Evolutionary conservation across 2,797 vertebrate species (phyloP).

Genomic region (Chelon auratus): DNA sequence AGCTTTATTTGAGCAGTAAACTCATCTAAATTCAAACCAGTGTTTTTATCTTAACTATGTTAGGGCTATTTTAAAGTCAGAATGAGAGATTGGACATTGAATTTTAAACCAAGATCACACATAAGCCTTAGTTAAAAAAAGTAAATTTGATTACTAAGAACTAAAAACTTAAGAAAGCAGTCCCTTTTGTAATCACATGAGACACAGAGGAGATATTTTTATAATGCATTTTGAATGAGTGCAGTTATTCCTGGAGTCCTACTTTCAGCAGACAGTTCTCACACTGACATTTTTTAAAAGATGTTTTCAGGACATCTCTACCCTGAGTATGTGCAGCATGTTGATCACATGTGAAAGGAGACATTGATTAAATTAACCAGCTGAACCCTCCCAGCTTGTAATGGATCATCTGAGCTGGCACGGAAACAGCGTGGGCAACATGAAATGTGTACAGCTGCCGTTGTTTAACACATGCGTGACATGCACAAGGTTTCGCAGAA

Average conservation of each 20-base stretch:
- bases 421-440: conserved; percentile 12
- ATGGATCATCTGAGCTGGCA: conserved; percentile 31
- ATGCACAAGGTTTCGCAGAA: not conserved
- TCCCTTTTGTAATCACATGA: conserved; percentile 36
- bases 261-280: conserved; percentile 27
- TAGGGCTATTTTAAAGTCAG: not conserved
- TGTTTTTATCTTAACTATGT: conserved; percentile 19
- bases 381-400: conserved; percentile 9
- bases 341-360: conserved; percentile 42
- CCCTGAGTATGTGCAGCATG: conserved; percentile 29
- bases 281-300: conserved; percentile 27
- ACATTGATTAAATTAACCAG: conserved; percentile 43
- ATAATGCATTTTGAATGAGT: conserved; percentile 66
- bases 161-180: conserved; percentile 1
- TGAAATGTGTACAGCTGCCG: not conserved
- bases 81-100: conserved; percentile 10
- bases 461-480: conserved; percentile 1
- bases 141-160: not conserved
- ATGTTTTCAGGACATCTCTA: conserved; percentile 46
- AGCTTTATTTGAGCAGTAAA: conserved; percentile 7
- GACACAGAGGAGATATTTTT: conserved; percentile 28
- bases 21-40: conserved; percentile 8
- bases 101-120: conserved; percentile 16
- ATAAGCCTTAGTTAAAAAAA: not conserved
- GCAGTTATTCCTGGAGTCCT: conserved; percentile 57